Evolutionary conservation across 2,113 vertebrate genomes (phyloP).

Genomic region (Ochotona princeps): DNA sequence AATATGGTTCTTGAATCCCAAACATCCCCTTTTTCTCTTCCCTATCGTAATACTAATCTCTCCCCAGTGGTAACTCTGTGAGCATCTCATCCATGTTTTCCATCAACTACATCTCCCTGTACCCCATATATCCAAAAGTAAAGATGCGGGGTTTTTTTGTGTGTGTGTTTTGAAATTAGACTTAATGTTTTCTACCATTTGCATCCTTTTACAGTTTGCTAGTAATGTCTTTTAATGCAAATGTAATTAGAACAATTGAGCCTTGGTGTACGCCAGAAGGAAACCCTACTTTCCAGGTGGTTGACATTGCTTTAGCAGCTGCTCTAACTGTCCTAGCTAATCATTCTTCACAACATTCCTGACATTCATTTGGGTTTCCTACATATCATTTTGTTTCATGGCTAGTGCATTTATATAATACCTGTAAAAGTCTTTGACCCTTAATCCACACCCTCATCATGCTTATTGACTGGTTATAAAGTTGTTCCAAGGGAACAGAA

Average conservation of each 20-base stretch:
- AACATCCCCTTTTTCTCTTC: background rate
- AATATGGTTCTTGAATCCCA: background rate
- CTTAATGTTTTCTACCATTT: constrained; percentile 29
- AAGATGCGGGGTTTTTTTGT: constrained; percentile 27
- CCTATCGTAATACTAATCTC: background rate
- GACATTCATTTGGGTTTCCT: constrained; percentile 67
- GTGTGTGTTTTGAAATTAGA: constrained; percentile 58
- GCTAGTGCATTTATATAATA: constrained; percentile 67
- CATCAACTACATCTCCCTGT: background rate
- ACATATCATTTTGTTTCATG: constrained; percentile 48
- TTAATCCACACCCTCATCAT: constrained; percentile 66
- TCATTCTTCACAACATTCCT: background rate
- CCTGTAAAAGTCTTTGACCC: constrained; percentile 70
- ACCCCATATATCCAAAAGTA: constrained; percentile 36
- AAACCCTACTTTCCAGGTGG: constrained; percentile 55
- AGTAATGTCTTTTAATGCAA: constrained; percentile 65
- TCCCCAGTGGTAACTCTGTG: background rate
- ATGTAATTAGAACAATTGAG: constrained; percentile 68
- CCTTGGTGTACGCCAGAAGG: constrained; percentile 46
- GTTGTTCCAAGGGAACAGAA: constrained; percentile 62
- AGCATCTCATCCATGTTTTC: background rate
- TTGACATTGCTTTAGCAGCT: constrained; percentile 51
- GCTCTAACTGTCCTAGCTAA: constrained; percentile 55
- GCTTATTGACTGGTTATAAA: constrained; percentile 80
- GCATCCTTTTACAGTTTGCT: constrained; percentile 51